Evolutionary conservation across 2,113 vertebrate genomes (phyloP).

Genomic region (Rhea pennata): DNA sequence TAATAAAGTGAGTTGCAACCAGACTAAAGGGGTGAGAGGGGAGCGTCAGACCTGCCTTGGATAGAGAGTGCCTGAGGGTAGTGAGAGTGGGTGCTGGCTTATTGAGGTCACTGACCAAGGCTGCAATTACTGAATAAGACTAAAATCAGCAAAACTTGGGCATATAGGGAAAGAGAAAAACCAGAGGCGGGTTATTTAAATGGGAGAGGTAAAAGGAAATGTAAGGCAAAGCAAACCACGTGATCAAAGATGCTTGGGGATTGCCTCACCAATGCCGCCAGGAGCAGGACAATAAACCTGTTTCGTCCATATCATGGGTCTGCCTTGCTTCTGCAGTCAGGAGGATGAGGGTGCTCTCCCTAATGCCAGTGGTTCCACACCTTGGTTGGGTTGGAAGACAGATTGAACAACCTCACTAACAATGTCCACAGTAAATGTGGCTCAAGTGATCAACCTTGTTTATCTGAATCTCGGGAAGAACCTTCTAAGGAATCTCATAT

Average conservation of each 20-base stretch:
- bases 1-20: background rate
- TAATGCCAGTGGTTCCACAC: background rate
- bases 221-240: background rate
- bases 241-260: fast-evolving
- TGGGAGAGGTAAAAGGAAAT: background rate
- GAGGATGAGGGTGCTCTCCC: background rate
- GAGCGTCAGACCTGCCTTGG: background rate
- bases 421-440: background rate
- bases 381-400: too few species aligned
- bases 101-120: background rate
- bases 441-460: background rate
- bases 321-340: background rate
- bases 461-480: background rate
- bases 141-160: background rate
- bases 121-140: background rate
- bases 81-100: background rate
- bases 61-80: background rate
- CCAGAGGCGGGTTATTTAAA: background rate
- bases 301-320: background rate
- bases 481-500: background rate
- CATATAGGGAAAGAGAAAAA: background rate
- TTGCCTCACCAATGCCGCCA: background rate
- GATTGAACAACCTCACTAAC: background rate
- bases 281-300: background rate
- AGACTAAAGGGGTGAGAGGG: background rate